Base-by-base conservation (phyloP, 2,888 invertebrate species). In the Plemyria rubiginata region DNA sequence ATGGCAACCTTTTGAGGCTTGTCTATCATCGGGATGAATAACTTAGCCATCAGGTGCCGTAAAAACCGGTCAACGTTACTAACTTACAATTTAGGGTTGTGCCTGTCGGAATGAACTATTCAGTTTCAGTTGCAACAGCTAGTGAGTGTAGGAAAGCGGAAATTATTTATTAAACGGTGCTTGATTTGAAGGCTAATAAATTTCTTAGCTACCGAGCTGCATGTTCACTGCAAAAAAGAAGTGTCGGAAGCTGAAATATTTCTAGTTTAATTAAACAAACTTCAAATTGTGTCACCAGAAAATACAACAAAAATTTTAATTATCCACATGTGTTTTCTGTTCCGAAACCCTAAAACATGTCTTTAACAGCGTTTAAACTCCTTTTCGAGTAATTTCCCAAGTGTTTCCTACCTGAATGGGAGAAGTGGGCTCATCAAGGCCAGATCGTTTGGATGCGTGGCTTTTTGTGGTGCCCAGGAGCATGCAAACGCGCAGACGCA, bases 371-470 rank as follows among this genome's bases (percentile, higher is more conserved):
- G 46, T 36, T 54, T 56, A 51, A 65, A 60, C 60, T 50, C 64
- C 64, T 54, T 51, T 60, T 40, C n/a, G n/a, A 56, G 53, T 56
- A 62, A 56, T 60, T 54, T 60, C 51, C 36, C 13, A 45, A 16
- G 51, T 49, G 28, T 40, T 57, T 60, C 56, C 62, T 63, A 61
- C 54, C 60, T 67, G 40, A 65, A 68, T 74, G 70, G 65, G 59
- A 45, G 65, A 66, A 48, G 45, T n/a, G 49, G 48, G 15, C 62
- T 74, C 63, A 74, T 76, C 76, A 78, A 80, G 77, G 74, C 71
- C 71, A 71, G 72, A 72, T 76, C 79, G 77, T 81, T 76, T 77
- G 81, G 79, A 80, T 77, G 80, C 78, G 70, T 67, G 65, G 65
- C 71, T 87, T 88, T 87, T 88, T 87, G 81, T 54, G 49, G 28